These are phyloP conservation scores for Pogonomyrmex californicus DNA, from an alignment of 1,140 invertebrate genomes.

Conservation along the genomic window DNA sequence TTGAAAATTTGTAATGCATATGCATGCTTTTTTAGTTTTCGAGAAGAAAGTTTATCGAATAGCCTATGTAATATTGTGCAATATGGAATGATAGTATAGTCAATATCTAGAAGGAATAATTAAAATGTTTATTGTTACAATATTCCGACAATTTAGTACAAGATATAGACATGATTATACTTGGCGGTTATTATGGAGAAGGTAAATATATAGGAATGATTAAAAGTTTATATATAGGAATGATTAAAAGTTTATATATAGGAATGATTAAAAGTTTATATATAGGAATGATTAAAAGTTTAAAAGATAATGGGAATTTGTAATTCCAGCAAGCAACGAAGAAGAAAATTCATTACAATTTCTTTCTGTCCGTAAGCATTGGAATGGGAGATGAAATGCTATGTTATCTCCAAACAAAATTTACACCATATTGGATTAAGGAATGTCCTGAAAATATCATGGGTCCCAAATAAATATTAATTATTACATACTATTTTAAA, in stretches of 20 bases:
- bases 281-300: no score
- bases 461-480: slow-evolving; percentile 5
- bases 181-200: slow-evolving; percentile 95
- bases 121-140: slow-evolving; percentile 81
- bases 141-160: slow-evolving; percentile 94
- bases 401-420: slow-evolving; percentile 88
- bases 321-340: slow-evolving; percentile 81
- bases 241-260: no score
- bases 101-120: slow-evolving; percentile 29
- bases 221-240: no score
- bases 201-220: slow-evolving; percentile 90
- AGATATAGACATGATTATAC: slow-evolving; percentile 95
- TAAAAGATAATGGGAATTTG: slow-evolving; percentile 92
- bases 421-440: slow-evolving; percentile 89
- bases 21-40: background rate
- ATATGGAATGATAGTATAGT: background rate
- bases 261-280: no score
- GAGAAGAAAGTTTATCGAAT: background rate
- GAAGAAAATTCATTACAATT: slow-evolving; percentile 86
- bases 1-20: background rate
- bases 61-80: background rate
- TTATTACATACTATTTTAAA: background rate
- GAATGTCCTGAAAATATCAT: slow-evolving; percentile 76
- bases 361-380: slow-evolving; percentile 89
- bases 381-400: slow-evolving; percentile 89